These are phyloP conservation scores for Agrotis segetum DNA, from an alignment of 2,888 invertebrate genomes.

Conservation along the genomic window DNA sequence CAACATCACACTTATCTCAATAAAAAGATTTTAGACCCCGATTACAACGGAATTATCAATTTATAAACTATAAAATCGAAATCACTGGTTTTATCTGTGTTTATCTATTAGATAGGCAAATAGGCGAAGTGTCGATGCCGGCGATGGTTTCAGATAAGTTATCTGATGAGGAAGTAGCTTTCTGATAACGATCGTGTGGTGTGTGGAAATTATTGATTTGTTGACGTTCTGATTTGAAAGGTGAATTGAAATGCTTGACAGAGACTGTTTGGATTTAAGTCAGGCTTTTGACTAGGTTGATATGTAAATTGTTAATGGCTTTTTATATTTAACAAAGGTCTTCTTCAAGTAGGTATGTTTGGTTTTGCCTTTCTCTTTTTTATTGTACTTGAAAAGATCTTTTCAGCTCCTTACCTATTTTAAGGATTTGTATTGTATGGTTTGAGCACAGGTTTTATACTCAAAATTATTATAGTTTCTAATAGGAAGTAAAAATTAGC, in stretches of 20 bases:
- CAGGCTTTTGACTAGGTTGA: conserved; percentile 38
- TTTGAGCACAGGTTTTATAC: no score
- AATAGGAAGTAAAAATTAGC: no score
- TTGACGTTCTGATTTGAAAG: conserved; percentile 45
- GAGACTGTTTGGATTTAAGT: conserved; percentile 43
- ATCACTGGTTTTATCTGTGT: conserved; percentile 58
- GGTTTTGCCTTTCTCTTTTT: no score
- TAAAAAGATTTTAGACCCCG: conserved; percentile 46
- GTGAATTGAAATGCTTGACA: conserved; percentile 36
- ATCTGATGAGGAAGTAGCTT: conserved; percentile 70
- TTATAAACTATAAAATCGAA: conserved; percentile 57
- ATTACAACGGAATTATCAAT: conserved; percentile 57
- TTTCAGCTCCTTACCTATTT: no score
- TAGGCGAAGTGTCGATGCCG: conserved; percentile 65
- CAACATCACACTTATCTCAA: conserved; percentile 44
- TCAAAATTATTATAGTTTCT: no score
- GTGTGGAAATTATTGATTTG: conserved; percentile 56
- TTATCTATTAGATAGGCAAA: conserved; percentile 68
- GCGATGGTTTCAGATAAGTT: conserved; percentile 66
- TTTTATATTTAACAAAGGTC: neutral
- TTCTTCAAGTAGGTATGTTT: no score
- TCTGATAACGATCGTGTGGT: conserved; percentile 56
- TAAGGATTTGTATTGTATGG: no score
- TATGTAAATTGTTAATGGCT: conserved; percentile 1
- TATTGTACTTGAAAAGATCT: no score